These are phyloP conservation scores for Mythimna pallens DNA, from an alignment of 2,888 invertebrate species.

Conservation along the genomic window DNA sequence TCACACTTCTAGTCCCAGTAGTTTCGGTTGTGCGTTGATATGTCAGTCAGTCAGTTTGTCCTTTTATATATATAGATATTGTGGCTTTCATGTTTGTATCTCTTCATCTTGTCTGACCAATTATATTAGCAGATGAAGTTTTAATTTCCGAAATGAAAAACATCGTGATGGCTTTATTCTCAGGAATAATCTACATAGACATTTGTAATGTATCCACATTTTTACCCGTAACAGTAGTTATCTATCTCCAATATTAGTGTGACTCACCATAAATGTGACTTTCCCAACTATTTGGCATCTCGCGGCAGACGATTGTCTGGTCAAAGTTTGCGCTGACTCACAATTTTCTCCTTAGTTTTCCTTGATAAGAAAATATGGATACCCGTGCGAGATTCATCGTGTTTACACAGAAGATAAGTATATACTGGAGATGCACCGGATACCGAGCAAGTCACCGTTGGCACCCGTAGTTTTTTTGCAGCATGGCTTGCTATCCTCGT, in stretches of 20 bases:
- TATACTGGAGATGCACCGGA: conserved; percentile 94
- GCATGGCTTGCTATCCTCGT: conserved; percentile 95
- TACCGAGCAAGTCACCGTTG: conserved; percentile 90
- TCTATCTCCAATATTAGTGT: neutral
- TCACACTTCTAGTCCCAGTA: too few relatives aligned
- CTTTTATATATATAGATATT: too few relatives aligned
- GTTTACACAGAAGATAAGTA: conserved; percentile 95
- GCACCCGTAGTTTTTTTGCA: conserved; percentile 92
- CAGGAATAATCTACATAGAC: neutral
- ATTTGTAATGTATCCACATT: neutral
- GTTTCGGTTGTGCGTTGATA: too few relatives aligned
- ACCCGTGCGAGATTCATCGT: conserved; percentile 93
- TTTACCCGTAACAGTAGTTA: neutral
- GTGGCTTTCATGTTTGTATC: neutral
- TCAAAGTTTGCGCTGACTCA: conserved; percentile 32
- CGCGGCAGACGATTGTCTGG: conserved; percentile 8
- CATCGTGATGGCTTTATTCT: neutral
- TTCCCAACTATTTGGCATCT: conserved; percentile 29
- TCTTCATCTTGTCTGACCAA: neutral
- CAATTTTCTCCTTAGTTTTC: conserved; percentile 74
- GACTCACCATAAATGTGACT: conserved; percentile 18
- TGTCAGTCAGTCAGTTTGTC: too few relatives aligned
- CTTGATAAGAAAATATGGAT: conserved; percentile 90
- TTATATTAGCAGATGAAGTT: neutral
- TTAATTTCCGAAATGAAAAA: neutral